phyloP scores from a whole-genome alignment of 2,888 invertebrate genomes.

The Panzeria rudis region DNA sequence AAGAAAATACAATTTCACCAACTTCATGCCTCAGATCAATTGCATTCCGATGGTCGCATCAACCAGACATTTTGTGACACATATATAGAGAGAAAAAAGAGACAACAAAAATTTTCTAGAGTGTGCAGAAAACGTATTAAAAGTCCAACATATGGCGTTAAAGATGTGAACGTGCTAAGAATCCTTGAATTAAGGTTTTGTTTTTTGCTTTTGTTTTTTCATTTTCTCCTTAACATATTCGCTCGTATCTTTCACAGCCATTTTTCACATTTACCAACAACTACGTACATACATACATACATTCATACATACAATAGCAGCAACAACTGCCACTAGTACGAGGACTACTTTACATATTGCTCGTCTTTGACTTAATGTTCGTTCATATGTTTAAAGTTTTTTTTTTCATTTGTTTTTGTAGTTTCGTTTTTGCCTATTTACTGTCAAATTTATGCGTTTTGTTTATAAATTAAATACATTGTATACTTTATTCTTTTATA shows the following conservation, averaged over 20 bases:
- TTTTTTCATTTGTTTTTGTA: conserved; percentile 18
- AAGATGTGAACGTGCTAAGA: conserved; percentile 82
- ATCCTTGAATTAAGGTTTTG: conserved; percentile 77
- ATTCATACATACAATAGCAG: background rate
- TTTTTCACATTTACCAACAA: conserved; percentile 54
- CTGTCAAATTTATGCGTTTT: conserved; percentile 69
- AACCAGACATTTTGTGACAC: background rate
- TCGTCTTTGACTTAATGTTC: conserved; percentile 48
- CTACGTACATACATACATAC: background rate
- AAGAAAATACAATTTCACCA: no score
- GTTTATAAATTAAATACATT: conserved; percentile 64
- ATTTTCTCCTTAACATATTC: conserved; percentile 52
- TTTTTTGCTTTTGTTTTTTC: conserved; percentile 27
- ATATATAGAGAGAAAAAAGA: background rate
- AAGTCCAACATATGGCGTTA: conserved; percentile 83
- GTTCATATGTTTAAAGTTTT: conserved; percentile 36
- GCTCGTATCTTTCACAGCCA: conserved; percentile 48
- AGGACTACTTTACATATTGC: conserved; percentile 57
- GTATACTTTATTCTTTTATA: conserved; percentile 15
- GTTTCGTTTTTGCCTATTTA: conserved; percentile 61
- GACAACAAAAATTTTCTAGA: conserved; percentile 30
- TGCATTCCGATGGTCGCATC: conserved; percentile 39
- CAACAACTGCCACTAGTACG: conserved; percentile 30
- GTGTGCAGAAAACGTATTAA: conserved; percentile 78
- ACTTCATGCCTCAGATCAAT: no score